These are phyloP conservation scores for Cherax quadricarinatus DNA, from an alignment of 1,140 invertebrate species.

Conservation along the genomic window DNA sequence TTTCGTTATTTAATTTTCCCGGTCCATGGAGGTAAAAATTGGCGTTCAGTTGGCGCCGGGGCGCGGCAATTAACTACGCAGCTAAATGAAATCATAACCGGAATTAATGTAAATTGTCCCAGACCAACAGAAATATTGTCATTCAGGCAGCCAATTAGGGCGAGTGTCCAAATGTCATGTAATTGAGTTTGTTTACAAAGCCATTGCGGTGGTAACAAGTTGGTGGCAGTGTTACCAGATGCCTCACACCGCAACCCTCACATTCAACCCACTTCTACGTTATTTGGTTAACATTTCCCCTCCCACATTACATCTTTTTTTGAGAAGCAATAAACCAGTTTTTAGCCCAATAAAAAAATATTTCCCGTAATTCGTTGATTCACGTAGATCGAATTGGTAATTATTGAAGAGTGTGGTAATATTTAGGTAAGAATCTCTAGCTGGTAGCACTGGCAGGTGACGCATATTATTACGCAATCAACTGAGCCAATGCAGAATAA, in stretches of 20 bases:
- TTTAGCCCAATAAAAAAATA: too few relatives aligned
- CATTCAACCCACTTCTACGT: too few relatives aligned
- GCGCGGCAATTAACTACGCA: constrained; percentile 57
- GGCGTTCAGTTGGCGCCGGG: constrained; percentile 13
- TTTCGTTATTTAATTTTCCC: constrained; percentile 60
- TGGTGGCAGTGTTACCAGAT: constrained; percentile 40
- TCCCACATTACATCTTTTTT: too few relatives aligned
- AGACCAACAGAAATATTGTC: constrained; percentile 62
- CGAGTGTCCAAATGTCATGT: constrained; percentile 59
- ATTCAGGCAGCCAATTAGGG: constrained; percentile 60
- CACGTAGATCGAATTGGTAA: too few relatives aligned
- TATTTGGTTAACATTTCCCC: too few relatives aligned
- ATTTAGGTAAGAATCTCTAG: neutral
- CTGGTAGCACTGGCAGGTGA: constrained; percentile 9
- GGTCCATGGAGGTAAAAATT: constrained; percentile 40
- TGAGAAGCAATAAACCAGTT: too few relatives aligned
- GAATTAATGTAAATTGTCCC: constrained; percentile 68
- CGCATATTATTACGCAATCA: neutral
- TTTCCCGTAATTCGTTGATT: too few relatives aligned
- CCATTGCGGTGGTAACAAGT: constrained; percentile 58
- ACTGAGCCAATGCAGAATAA: constrained; percentile 21
- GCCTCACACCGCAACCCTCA: neutral
- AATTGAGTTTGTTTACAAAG: constrained; percentile 66
- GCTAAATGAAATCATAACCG: constrained; percentile 66
- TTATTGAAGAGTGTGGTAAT: too few relatives aligned